A percentile compares a stretch with the other conserved stretches of the same genome.
phyloP scores from a whole-genome alignment of 2,797 vertebrate genomes.

The Odontamblyopus lacepedii region DNA sequence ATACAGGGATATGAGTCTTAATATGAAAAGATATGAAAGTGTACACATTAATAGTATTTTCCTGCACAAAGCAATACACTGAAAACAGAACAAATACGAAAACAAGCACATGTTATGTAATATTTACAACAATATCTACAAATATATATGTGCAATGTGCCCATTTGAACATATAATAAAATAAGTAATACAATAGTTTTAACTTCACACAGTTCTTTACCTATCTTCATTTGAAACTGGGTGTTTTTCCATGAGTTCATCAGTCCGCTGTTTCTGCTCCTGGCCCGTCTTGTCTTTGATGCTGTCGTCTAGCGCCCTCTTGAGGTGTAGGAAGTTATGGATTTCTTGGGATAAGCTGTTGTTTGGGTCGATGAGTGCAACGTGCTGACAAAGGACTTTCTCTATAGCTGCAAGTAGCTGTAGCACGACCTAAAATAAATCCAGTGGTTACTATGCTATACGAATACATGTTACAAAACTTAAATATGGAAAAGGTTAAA shows the following conservation, averaged over 20 bases:
- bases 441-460: background rate
- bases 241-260: slow-evolving; percentile 26
- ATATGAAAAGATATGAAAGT: background rate
- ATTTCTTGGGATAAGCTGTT: slow-evolving; percentile 32
- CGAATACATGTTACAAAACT: too few species aligned
- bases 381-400: slow-evolving; percentile 38
- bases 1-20: background rate
- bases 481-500: too few species aligned
- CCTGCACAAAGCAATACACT: too few species aligned
- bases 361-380: slow-evolving; percentile 32
- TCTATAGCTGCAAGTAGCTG: slow-evolving; percentile 29
- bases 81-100: background rate
- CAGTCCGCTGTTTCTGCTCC: slow-evolving; percentile 7
- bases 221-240: slow-evolving; percentile 39
- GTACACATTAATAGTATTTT: too few species aligned
- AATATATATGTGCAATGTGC: too few species aligned
- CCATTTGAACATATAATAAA: too few species aligned
- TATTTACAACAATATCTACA: background rate
- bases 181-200: background rate
- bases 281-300: slow-evolving; percentile 18
- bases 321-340: slow-evolving; percentile 40
- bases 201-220: slow-evolving; percentile 25
- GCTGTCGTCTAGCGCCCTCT: slow-evolving; percentile 45
- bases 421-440: slow-evolving; percentile 36
- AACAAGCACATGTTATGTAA: background rate